Conservation (phyloP, 23 tunicate species). For the Clavelina lepadiformis region DNA sequence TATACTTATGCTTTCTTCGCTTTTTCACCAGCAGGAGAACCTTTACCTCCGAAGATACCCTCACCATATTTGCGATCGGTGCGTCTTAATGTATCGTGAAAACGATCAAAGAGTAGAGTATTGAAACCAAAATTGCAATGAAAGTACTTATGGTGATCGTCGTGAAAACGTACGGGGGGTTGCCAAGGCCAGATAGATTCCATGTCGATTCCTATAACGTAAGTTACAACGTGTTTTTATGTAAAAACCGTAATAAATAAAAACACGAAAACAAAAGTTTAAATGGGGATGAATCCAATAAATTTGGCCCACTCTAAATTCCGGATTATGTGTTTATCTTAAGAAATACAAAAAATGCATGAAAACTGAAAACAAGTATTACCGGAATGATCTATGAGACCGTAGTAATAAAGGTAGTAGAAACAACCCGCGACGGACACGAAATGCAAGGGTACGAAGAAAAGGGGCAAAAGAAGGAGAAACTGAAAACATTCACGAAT, state of each 20-base stretch:
- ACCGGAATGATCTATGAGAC: conserved; percentile 90
- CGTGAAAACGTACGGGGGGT: conserved; percentile 92
- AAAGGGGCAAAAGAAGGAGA: conserved; percentile 32
- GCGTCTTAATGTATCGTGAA: conserved; percentile 67
- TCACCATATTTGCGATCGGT: conserved; percentile 49
- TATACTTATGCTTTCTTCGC: too few species aligned
- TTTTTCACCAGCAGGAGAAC: too few species aligned
- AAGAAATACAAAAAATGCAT: too few species aligned
- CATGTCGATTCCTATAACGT: conserved; percentile 63
- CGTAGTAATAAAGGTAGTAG: conserved; percentile 65
- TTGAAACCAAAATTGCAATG: conserved; percentile 90
- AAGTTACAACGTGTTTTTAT: too few species aligned
- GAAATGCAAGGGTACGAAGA: conserved; percentile 64
- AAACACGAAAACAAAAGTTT: too few species aligned
- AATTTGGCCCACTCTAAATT: too few species aligned
- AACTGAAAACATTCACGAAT: conserved; percentile 63
- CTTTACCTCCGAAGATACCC: conserved; percentile 56
- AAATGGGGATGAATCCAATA: too few species aligned
- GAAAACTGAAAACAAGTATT: too few species aligned
- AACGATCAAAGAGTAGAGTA: conserved; percentile 70
- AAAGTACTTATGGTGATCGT: conserved; percentile 84
- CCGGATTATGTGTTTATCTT: too few species aligned
- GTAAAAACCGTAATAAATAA: too few species aligned
- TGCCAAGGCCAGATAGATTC: conserved; percentile 88
- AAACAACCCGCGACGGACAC: conserved; percentile 36